Evolutionary conservation across 64 coral and sea anemone genomes (phyloP), one percentile per base, ranked within the genome.

Genomic region (Stichodactyla helianthus): DNA sequence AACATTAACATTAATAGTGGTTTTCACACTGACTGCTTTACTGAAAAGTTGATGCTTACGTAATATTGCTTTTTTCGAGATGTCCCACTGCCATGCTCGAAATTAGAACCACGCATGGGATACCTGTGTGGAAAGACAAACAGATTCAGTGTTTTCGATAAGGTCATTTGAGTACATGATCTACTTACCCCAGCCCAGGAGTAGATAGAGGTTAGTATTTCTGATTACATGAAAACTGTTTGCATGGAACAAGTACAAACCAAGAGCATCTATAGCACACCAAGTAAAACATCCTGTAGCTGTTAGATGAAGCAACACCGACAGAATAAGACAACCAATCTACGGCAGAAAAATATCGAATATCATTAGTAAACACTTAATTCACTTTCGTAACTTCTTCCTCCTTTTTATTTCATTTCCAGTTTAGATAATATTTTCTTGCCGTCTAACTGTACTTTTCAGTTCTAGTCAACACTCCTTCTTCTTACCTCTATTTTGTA

Each of bases 161-260:
- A 58, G 55, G 55, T 58, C 9, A 15, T 58, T 11, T 58, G 8
- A 11, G 55, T 15, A 74, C n/a, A 74, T 68, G 63, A 22, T 68
- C 18, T 20, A 74, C 94, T 93, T 68, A 96, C 94, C 94, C 94
- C 94, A 96, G 10, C 94, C 94, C 51, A 93, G 28, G 19, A 87
- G 22, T n/a, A 93, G 31, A 81, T 96, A 96, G 44, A 79, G 93
- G 10, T 89, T 67, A 12, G 85, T 70, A 31, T 90, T 92, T 54
- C 86, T 89, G n/a, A 96, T 64, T 27, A 85, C 55, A 84, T 93
- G 91, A 82, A 82, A 82, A 25, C 91, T 92, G 85, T 96, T 96
- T 10, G 83, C 83, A 79, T 96, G 94, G 59, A 90, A 89, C 55
- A 96, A 96, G 53, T 96, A 96, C 15, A 96, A 54, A 28, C 88